phyloP scores from a whole-genome alignment of 2,888 invertebrate genomes.

The Eristalis pertinax region DNA sequence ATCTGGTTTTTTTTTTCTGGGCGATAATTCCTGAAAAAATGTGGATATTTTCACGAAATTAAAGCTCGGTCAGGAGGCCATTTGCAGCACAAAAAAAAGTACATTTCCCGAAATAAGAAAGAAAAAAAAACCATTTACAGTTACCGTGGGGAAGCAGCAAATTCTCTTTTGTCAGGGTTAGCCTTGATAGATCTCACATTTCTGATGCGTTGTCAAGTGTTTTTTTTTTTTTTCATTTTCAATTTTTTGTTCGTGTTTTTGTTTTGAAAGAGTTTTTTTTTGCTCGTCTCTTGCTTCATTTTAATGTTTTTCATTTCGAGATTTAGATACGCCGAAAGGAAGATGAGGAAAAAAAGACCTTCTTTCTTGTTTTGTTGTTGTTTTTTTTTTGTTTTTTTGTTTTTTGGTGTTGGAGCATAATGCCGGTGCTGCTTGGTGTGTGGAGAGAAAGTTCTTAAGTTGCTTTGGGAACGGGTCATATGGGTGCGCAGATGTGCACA shows the following conservation, averaged over 20 bases:
- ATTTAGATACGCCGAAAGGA: constrained; percentile 11
- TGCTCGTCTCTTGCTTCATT: background rate
- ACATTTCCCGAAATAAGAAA: background rate
- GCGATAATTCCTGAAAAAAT: background rate
- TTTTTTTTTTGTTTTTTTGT: constrained; percentile 16
- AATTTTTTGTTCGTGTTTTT: constrained; percentile 7
- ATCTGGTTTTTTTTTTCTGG: background rate
- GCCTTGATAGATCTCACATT: constrained; percentile 39
- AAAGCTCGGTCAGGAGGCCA: background rate
- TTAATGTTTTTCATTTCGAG: constrained; percentile 14
- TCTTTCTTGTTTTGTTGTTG: background rate
- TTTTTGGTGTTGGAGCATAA: background rate
- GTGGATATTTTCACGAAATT: background rate
- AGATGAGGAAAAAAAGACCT: background rate
- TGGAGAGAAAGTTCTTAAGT: constrained; percentile 61
- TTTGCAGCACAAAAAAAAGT: constrained; percentile 11
- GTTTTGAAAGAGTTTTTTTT: constrained; percentile 20
- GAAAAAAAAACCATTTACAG: background rate
- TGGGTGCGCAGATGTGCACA: constrained; percentile 26
- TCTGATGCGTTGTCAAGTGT: constrained; percentile 47
- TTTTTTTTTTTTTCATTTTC: constrained; percentile 14
- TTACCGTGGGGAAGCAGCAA: constrained; percentile 2
- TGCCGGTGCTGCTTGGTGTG: constrained; percentile 21
- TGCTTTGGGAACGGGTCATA: constrained; percentile 18
- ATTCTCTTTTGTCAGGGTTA: constrained; percentile 29